Conservation (phyloP, 64 coral and sea anemone genomes). For the Astreopora myriophthalma region DNA sequence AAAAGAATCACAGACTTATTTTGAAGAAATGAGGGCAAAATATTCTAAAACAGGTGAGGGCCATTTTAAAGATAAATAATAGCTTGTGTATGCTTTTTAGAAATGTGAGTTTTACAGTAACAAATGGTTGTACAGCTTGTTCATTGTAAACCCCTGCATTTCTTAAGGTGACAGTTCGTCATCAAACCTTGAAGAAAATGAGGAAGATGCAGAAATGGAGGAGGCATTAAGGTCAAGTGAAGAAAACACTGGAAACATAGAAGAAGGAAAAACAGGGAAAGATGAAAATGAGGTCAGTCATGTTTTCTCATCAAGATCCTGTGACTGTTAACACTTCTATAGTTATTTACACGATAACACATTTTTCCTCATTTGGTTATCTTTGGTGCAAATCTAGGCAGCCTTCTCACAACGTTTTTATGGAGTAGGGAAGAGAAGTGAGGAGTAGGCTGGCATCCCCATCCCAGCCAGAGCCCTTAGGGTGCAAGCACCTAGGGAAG, state of each 20-base stretch:
- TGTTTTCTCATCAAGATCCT: no score
- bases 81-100: neutral
- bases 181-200: conserved; percentile 9
- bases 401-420: no score
- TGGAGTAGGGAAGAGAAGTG: no score
- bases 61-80: neutral
- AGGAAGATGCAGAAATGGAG: conserved; percentile 17
- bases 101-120: neutral
- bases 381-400: no score
- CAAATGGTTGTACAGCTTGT: neutral
- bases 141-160: neutral
- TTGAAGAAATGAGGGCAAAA: conserved; percentile 96
- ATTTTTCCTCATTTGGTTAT: no score
- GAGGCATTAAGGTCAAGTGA: conserved; percentile 3
- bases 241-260: neutral
- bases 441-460: no score
- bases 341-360: no score
- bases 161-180: neutral
- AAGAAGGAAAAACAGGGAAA: conserved; percentile 25
- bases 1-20: conserved; percentile 87
- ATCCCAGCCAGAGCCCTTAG: no score
- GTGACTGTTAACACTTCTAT: neutral
- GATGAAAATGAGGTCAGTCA: conserved; percentile 24
- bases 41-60: conserved; percentile 88
- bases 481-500: no score